These are phyloP conservation scores for Allygus modestus DNA, from an alignment of 2,888 invertebrate species.

Conservation along the genomic window DNA sequence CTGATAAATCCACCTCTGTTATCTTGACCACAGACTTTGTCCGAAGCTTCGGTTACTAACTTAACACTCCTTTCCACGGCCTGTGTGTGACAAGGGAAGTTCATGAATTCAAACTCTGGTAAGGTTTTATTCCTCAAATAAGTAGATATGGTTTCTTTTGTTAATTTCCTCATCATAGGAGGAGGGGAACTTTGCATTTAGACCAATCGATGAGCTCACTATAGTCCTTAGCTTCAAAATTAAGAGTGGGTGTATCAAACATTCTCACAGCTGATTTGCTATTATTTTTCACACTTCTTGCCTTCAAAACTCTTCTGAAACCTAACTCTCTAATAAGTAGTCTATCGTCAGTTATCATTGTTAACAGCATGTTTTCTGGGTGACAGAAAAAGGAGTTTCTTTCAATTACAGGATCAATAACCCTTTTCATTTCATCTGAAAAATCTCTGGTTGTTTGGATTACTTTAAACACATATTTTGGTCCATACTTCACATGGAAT, in stretches of 20 bases:
- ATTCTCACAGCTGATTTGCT: too few species aligned
- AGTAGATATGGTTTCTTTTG: background rate
- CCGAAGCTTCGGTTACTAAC: background rate
- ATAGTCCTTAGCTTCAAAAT: slow-evolving; percentile 1
- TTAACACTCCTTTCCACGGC: slow-evolving; percentile 4
- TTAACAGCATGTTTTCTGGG: too few species aligned
- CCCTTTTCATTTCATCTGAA: background rate
- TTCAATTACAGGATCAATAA: slow-evolving; percentile 11
- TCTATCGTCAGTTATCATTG: slow-evolving; percentile 23
- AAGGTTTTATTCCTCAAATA: background rate
- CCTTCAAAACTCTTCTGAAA: slow-evolving; percentile 9
- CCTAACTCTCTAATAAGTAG: background rate
- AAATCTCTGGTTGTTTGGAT: slow-evolving; percentile 19
- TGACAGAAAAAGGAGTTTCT: background rate
- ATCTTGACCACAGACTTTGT: slow-evolving; percentile 3
- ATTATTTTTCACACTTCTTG: background rate
- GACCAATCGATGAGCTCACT: background rate
- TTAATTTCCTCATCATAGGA: background rate
- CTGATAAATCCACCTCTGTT: background rate
- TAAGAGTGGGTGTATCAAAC: background rate
- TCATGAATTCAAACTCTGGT: slow-evolving; percentile 2
- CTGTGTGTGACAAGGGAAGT: slow-evolving; percentile 30
- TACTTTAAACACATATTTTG: too few species aligned
- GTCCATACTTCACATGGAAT: background rate
- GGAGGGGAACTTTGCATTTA: background rate